These are phyloP conservation scores for Pogoniulus pusillus DNA, from an alignment of 2,797 vertebrate genomes.

Conservation along the genomic window DNA sequence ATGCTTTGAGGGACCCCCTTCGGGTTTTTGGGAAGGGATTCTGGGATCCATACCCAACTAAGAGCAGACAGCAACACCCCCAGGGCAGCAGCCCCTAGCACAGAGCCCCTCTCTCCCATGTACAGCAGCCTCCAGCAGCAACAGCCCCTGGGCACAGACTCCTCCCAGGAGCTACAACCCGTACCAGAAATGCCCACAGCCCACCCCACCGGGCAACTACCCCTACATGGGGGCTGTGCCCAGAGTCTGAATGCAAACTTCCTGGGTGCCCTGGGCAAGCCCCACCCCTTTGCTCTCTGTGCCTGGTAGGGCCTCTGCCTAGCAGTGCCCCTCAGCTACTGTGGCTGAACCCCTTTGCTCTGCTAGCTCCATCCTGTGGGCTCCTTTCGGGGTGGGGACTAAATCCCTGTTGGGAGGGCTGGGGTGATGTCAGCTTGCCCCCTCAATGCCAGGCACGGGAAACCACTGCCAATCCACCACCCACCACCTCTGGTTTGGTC, in stretches of 20 bases:
- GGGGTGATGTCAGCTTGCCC: neutral
- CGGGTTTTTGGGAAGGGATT: neutral
- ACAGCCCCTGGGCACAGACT: neutral
- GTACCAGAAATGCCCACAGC: neutral
- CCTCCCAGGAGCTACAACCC: neutral
- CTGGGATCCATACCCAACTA: neutral
- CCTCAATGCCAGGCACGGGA: no score
- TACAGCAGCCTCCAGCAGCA: neutral
- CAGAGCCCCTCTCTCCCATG: neutral
- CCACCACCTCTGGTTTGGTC: neutral
- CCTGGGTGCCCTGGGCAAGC: neutral
- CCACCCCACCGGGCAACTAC: neutral
- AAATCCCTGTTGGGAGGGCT: accelerated
- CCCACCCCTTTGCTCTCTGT: neutral
- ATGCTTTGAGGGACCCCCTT: neutral
- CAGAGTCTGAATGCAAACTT: neutral
- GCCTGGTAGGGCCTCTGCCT: neutral
- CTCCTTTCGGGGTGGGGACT: neutral
- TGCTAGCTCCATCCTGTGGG: accelerated
- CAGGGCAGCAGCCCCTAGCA: neutral
- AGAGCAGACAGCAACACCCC: neutral
- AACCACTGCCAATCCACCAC: accelerated
- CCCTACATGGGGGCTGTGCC: neutral
- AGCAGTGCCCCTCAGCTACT: neutral
- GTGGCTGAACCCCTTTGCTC: neutral